phyloP scores from a whole-genome alignment of 2,888 invertebrate species.

The Osedax fenrisi region DNA sequence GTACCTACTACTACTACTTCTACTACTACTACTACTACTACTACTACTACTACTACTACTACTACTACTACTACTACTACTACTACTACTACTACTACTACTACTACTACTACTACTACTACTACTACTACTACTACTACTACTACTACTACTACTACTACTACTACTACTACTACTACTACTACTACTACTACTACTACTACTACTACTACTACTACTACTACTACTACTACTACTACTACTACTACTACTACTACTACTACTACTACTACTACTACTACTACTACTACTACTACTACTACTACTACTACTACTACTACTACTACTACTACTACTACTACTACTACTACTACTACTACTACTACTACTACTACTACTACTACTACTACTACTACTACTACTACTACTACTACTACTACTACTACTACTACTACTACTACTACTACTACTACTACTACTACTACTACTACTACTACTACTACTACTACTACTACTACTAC shows the following conservation, averaged over 20 bases:
- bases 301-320: not conserved
- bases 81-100: not conserved
- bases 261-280: not conserved
- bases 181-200: not conserved
- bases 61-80: not conserved
- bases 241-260: conserved; percentile 1
- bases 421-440: not conserved
- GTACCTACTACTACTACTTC: conserved; percentile 8
- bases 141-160: not conserved
- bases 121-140: not conserved
- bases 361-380: not conserved
- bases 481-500: not conserved
- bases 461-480: conserved; percentile 7
- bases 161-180: not conserved
- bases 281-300: not conserved
- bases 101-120: not conserved
- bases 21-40: conserved; percentile 8
- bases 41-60: conserved; percentile 8
- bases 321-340: not conserved
- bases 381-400: conserved; percentile 10
- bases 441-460: conserved; percentile 7
- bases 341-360: not conserved
- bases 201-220: not conserved
- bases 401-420: not conserved
- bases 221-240: not conserved